Evolutionary conservation across 2,888 invertebrate species (phyloP).

Genomic region (Cactoblastis cactorum): DNA sequence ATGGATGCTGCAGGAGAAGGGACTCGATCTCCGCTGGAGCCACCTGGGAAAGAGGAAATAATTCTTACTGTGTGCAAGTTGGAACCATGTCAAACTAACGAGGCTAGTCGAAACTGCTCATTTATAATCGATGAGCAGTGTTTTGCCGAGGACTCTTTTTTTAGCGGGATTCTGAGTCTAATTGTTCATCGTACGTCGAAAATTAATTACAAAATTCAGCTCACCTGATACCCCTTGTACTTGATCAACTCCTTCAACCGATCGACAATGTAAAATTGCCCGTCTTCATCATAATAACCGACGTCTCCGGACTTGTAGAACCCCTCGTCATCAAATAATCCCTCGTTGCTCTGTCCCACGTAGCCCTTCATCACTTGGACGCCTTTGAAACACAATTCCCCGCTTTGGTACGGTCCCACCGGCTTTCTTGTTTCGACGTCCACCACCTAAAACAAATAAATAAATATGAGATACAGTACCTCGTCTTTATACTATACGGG

Average conservation of each 20-base stretch:
- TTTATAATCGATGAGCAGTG: too few relatives aligned
- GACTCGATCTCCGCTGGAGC: constrained; percentile 91
- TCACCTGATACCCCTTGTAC: constrained; percentile 79
- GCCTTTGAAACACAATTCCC: constrained; percentile 88
- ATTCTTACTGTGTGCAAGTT: not conserved
- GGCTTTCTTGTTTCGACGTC: constrained; percentile 77
- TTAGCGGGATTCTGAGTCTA: too few relatives aligned
- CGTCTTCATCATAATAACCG: constrained; percentile 84
- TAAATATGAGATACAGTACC: not conserved
- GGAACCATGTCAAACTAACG: too few relatives aligned
- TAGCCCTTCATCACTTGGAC: constrained; percentile 87
- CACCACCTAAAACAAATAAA: constrained; percentile 28
- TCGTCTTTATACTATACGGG: too few relatives aligned
- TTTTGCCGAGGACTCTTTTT: too few relatives aligned
- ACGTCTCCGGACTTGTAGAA: constrained; percentile 86
- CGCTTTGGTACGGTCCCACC: constrained; percentile 80
- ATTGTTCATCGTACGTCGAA: too few relatives aligned
- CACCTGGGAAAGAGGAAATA: constrained; percentile 52
- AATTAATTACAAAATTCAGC: not conserved
- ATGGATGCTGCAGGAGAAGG: constrained; percentile 83
- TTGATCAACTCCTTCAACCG: constrained; percentile 90
- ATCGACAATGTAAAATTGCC: constrained; percentile 85
- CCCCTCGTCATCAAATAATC: constrained; percentile 81
- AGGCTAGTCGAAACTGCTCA: too few relatives aligned
- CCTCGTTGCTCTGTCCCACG: constrained; percentile 67